Evolutionary conservation across 2,113 vertebrate genomes (phyloP), one percentile per base, ranked within the genome.

Genomic region (Malurus cyaneus): DNA sequence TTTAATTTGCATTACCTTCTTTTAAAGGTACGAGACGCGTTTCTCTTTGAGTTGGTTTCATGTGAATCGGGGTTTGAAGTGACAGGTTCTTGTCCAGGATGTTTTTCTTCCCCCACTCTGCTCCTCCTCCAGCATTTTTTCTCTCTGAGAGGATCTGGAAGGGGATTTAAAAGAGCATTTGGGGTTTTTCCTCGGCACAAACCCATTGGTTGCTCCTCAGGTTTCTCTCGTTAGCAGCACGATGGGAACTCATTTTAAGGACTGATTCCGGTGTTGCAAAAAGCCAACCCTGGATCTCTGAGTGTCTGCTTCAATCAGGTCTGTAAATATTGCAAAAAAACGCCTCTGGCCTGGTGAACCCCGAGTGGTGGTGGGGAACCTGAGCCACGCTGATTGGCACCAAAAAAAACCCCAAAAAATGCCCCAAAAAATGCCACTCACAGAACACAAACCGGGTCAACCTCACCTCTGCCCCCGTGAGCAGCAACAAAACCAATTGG

Each of bases 1-100:
- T 42, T 4, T 97, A 2, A 59, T 86, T 96, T 93, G n/a, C n/a
- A n/a, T n/a, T n/a, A n/a, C n/a, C 97, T 80, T 97, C 94, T 97
- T 97, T 82, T 39, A 39, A 64, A 81, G 70, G 53, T 74, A 32
- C 21, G 23, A 72, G 69, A 80, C 60, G 8, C 4, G 11, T 96
- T 92, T 80, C 14, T 62, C 82, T 91, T 98, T 98, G 93, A 97
- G 97, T 98, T 98, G 98, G 97, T 98, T 97, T 97, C 98, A 98
- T 98, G 98, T 98, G 98, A 99, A 99, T 98, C 98, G 99, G 98
- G 98, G 99, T 99, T 99, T 99, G 98, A 99, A 99, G 98, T 96
- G 96, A 98, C 82, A 91, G 80, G 77, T 86, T 91, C 95, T 85
- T 49, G 80, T 83, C 89, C 29, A 56, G 62, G 56, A 34, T 46